phyloP scores from a whole-genome alignment of 2,797 vertebrate species.

The Odontamblyopus lacepedii region DNA sequence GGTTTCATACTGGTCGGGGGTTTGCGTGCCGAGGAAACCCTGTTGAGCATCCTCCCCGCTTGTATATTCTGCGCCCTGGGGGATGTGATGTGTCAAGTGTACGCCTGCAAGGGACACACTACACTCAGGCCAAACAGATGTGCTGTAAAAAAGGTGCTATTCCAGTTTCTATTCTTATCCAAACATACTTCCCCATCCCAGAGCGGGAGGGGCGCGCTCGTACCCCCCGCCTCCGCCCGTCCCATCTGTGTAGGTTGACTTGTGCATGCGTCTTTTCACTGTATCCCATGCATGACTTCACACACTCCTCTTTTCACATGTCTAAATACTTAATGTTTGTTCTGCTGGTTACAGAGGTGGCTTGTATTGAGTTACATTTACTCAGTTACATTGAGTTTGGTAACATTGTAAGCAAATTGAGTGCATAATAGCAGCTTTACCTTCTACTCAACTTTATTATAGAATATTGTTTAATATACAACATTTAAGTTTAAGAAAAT shows the following conservation, averaged over 20 bases:
- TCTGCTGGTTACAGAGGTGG: conserved; percentile 15
- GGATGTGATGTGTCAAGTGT: conserved; percentile 73
- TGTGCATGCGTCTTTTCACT: conserved; percentile 35
- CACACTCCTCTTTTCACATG: conserved; percentile 42
- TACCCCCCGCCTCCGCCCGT: conserved; percentile 17
- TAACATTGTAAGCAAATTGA: neutral
- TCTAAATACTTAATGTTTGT: conserved; percentile 62
- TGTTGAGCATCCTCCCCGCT: conserved; percentile 61
- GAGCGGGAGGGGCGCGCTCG: neutral
- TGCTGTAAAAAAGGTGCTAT: conserved; percentile 60
- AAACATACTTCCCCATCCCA: conserved; percentile 42
- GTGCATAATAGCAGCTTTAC: no score
- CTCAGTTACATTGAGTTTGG: neutral
- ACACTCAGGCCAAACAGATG: conserved; percentile 75
- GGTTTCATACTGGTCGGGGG: conserved; percentile 54
- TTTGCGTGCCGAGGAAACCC: conserved; percentile 71
- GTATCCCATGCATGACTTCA: conserved; percentile 35
- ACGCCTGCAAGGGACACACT: conserved; percentile 72
- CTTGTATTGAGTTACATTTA: conserved; percentile 5
- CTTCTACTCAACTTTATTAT: neutral
- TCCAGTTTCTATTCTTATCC: conserved; percentile 68
- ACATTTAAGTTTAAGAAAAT: no score
- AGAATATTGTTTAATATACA: neutral
- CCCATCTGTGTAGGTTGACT: conserved; percentile 50
- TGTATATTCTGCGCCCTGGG: conserved; percentile 61